Evolutionary conservation across 2,797 vertebrate genomes (phyloP).

Genomic region (Spinus olivaceus): DNA sequence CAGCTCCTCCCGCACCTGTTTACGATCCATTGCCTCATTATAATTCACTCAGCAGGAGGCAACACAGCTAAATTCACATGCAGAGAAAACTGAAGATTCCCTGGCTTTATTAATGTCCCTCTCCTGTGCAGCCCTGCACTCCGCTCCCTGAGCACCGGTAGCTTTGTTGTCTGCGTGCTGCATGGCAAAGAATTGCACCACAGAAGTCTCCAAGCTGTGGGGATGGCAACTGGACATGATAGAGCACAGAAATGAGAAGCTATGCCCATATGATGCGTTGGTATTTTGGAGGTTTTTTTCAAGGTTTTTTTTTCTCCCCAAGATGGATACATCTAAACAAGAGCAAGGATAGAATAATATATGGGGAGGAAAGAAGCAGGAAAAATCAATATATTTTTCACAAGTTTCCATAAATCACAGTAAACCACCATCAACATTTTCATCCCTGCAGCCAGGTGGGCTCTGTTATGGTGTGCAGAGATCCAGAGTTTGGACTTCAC

Average conservation of each 20-base stretch:
- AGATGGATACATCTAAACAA: background rate
- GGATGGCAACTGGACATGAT: accelerated
- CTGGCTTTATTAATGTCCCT: background rate
- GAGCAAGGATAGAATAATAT: background rate
- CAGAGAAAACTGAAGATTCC: background rate
- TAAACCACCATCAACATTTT: background rate
- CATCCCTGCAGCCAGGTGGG: background rate
- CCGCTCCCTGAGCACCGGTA: accelerated
- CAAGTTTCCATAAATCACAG: background rate
- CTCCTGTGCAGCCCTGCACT: background rate
- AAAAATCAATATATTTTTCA: background rate
- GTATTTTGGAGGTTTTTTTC: accelerated
- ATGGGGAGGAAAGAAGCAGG: background rate
- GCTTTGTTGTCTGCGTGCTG: background rate
- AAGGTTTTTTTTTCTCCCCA: accelerated
- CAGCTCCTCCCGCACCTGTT: background rate
- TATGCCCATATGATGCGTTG: accelerated
- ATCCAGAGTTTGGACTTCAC: background rate
- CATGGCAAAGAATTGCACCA: background rate
- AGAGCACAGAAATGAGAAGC: background rate
- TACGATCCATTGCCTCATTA: conserved; percentile 51
- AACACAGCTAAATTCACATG: background rate
- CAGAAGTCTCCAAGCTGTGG: background rate
- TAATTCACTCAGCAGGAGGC: background rate
- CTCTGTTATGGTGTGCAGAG: background rate